Base-by-base conservation (phyloP, 2,888 invertebrate species). In the Apodemia hepburni region DNA sequence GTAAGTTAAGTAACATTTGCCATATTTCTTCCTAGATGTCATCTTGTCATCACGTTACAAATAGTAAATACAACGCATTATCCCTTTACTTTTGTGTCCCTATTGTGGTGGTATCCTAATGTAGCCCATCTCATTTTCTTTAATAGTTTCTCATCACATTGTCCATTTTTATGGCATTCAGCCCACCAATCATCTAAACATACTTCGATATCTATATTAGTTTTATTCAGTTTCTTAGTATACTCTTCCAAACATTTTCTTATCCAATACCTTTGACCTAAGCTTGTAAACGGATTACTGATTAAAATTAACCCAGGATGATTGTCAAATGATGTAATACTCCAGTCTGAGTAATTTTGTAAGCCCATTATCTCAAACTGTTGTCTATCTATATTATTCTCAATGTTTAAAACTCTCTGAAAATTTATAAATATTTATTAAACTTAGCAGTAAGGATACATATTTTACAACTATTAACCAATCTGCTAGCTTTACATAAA, bases 51-150 rank as follows among this genome's bases (percentile, higher is more conserved):
- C 49, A 61, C 63, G n/a, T 45, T 11, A 63, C 58, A 66, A 63
- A 62, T 35, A 65, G 47, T 38, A 64, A 62, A 63, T 51, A 70
- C 22, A 22, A 2, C 1, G 71, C 72, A 75, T 73, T 71, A 74
- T 72, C 69, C 69, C 75, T 85, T 88, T 87, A 96, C 94, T 93
- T 99, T 99, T 62, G 97, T 96, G 75, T 98, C 95, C 99, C 99
- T 99, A 81, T 99, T 95, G 84, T 99, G 98, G 85, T 99, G 99
- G 80, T 98, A 99, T 15, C 99, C 99, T 45, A 99, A 85, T 0
- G 99, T 99, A 1, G 96, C 94, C 99, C 99, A 99, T 73, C 99
- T 92, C 72, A 99, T 82, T 65, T 91, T 89, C 66, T 85, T 90
- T 65, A 80, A 74, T 71, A 92, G 66, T 70, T 78, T 72, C 74